phyloP scores from a whole-genome alignment of 2,797 vertebrate genomes.

The Cirrhinus mrigala region DNA sequence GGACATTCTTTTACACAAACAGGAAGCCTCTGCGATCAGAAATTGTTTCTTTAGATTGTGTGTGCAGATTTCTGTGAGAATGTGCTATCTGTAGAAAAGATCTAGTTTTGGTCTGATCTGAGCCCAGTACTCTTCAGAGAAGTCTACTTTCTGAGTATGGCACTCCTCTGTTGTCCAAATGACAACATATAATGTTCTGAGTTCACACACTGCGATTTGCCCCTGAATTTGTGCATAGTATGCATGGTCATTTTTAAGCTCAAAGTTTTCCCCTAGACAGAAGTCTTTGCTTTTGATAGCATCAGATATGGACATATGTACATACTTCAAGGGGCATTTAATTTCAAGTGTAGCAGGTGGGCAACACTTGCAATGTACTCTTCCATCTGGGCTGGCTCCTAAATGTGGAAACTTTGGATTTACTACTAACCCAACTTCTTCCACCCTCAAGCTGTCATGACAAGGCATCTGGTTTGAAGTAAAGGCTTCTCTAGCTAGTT shows the following conservation, averaged over 20 bases:
- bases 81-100: not conserved
- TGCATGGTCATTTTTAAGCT: not conserved
- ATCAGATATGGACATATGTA: not conserved
- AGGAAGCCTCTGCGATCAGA: not conserved
- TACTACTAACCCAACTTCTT: no score
- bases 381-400: not conserved
- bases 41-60: not conserved
- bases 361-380: not conserved
- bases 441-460: no score
- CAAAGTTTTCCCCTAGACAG: not conserved
- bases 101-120: not conserved
- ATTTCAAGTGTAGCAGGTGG: not conserved
- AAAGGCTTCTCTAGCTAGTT: no score
- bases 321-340: not conserved
- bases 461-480: no score
- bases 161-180: not conserved
- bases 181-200: not conserved
- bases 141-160: not conserved
- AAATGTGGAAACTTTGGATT: no score
- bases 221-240: not conserved
- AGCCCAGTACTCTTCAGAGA: not conserved
- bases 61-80: not conserved
- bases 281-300: not conserved
- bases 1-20: not conserved
- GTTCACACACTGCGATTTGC: not conserved